Base-by-base conservation (phyloP, 2,888 invertebrate genomes). In the Cephus nigrinus region DNA sequence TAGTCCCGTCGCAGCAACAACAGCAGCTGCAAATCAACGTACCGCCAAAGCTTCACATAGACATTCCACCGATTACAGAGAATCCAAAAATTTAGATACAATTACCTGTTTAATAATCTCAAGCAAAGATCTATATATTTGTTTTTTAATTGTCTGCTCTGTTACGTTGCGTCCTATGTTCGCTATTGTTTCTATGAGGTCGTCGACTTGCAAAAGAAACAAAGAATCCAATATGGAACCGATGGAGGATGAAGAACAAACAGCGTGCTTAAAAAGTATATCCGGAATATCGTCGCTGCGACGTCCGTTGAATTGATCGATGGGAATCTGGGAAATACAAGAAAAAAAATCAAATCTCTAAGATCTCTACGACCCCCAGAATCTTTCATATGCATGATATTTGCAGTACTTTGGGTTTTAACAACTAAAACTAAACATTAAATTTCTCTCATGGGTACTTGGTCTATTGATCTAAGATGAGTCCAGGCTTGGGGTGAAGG, bases 11-110 rank as follows among this genome's bases (percentile, higher is more conserved):
- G 71, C 71, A 31, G 4, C 30, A 32, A 23, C 71, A 31, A 12
- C 71, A 31, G 2, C 84, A 83, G 72, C 81, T 81, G 76, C 79
- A 82, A 23, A 81, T 84, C 32, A 88, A 87, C 78, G 86, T 84
- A 80, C 85, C 84, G 68, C 83, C 87, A 78, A 89, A 87, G 79
- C 88, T 89, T 78, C 88, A 89, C 83, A 86, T 89, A 81, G 90
- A 91, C 84, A 90, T 91, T 86, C 90, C 91, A 83, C 86, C 87
- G 81, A 91, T 91, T 83, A 90, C 90, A 83, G 91, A 89, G 79
- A 82, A 84, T 73, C 86, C 86, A 74, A 86, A 85, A 80, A 82
- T 82, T 80, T 84, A 77, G 23, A 55, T 9, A 55, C 55, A 55
- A 9, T 23, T 55, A 55, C 9, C 55, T 55, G 55, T 55, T 23